phyloP scores from a whole-genome alignment of 2,888 invertebrate species.

The Drosophila phalerata region DNA sequence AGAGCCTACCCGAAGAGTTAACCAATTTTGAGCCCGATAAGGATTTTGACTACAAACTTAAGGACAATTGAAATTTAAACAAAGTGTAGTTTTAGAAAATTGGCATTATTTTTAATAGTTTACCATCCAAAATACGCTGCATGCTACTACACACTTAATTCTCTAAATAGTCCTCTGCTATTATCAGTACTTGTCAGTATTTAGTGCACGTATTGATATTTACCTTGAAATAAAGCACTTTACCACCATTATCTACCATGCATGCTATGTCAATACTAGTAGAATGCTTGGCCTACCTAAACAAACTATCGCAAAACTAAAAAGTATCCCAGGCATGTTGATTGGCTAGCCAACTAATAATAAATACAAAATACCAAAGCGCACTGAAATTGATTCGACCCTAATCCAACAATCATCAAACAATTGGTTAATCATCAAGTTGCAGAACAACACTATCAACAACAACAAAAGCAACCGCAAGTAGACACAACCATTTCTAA shows the following conservation, averaged over 20 bases:
- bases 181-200: slow-evolving; percentile 27
- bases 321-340: not conserved
- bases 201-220: slow-evolving; percentile 31
- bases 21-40: slow-evolving; percentile 73
- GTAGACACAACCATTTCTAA: slow-evolving; percentile 29
- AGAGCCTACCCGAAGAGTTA: slow-evolving; percentile 64
- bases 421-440: slow-evolving; percentile 54
- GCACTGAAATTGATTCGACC: slow-evolving; percentile 9
- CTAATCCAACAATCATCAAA: slow-evolving; percentile 37
- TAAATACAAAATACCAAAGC: slow-evolving; percentile 7
- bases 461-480: slow-evolving; percentile 37
- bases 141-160: slow-evolving; percentile 17
- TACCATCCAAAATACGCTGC: slow-evolving; percentile 34
- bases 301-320: not conserved
- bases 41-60: slow-evolving; percentile 58
- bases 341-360: not conserved
- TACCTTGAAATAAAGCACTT: slow-evolving; percentile 13
- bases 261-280: slow-evolving; percentile 23
- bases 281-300: slow-evolving; percentile 16
- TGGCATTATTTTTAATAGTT: slow-evolving; percentile 17
- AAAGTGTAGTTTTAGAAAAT: slow-evolving; percentile 28
- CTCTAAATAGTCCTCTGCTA: not conserved
- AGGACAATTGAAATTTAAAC: slow-evolving; percentile 21
- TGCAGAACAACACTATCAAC: slow-evolving; percentile 33
- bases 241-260: slow-evolving; percentile 6